Evolutionary conservation across 2,888 invertebrate species (phyloP), one percentile per base, ranked within the genome.

Genomic region (Cenopis cana): DNA sequence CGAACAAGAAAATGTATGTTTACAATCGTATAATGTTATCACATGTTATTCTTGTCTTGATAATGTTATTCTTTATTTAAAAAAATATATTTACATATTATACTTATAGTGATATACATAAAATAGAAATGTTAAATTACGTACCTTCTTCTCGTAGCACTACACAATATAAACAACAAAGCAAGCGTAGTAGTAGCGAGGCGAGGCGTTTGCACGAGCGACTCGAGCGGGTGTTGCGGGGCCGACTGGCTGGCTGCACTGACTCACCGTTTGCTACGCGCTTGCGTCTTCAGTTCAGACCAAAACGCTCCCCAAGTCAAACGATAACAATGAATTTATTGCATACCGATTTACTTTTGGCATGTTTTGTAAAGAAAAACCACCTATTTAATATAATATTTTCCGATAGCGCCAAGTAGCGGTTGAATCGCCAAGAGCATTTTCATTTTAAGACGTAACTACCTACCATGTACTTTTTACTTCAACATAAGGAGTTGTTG

Each of bases 241-340:
- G 69, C 74, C 81, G 82, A 85, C 84, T 86, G 83, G 77, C 33
- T 33, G 33, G 33, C 78, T 75, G 73, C 73, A 49, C 68, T 85
- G 85, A 85, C 74, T 85, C 85, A 85, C 75, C 74, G 66, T 72
- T 76, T 74, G 78, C 79, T 78, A 76, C 80, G 80, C 79, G 75
- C 79, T 73, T 77, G 77, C 78, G 74, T 66, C 60, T 56, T 54
- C 33, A n/a, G 24, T 56, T 54, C 33, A n/a, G 24, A 38, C 38
- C 64, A 38, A 38, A 20, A 20, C 62, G 14, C 50, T 14, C 52
- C 9, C 36, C 50, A 33, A 33, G 17, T 64, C 38, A 18, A 46
- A 65, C 57, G 38, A 24, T 41, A 64, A 57, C 64, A 55, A 59
- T 33, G 61, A 60, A 52, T 52, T 52, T 38, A 50, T 24, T 59